phyloP scores from a whole-genome alignment of 2,888 invertebrate genomes.

The Rhagonycha fulva region DNA sequence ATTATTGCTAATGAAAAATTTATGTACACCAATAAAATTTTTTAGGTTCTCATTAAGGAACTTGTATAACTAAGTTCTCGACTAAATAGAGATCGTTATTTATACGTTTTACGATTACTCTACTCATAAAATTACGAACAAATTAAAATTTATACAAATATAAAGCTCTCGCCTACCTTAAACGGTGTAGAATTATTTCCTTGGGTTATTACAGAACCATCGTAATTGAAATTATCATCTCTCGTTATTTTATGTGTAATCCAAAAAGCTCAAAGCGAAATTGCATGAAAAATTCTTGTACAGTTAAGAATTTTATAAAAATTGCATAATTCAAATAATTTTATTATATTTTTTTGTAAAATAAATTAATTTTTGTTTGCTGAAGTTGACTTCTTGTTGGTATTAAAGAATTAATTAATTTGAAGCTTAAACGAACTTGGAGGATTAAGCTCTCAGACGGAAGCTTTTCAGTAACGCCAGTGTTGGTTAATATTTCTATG shows the following conservation, averaged over 20 bases:
- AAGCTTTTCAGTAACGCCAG: background rate
- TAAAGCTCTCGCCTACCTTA: background rate
- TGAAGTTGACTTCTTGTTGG: too few species aligned
- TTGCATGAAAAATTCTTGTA: background rate
- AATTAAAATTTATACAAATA: background rate
- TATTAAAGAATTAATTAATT: background rate
- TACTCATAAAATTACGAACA: background rate
- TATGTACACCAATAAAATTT: background rate
- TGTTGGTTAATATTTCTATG: background rate
- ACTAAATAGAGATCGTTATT: background rate
- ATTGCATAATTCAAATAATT: background rate
- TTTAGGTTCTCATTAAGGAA: background rate
- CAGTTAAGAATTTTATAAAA: background rate
- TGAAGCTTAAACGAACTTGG: background rate
- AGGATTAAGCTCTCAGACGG: background rate
- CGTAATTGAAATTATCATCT: background rate
- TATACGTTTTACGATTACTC: background rate
- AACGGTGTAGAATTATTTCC: background rate
- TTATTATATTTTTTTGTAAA: background rate
- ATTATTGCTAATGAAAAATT: background rate
- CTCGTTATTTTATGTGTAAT: background rate
- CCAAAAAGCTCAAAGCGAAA: background rate
- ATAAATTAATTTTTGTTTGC: too few species aligned
- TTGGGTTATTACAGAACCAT: background rate
- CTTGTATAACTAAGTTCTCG: background rate